Evolutionary conservation across 2,113 vertebrate species (phyloP), one percentile per base, ranked within the genome.

Genomic region (Coturnix japonica): DNA sequence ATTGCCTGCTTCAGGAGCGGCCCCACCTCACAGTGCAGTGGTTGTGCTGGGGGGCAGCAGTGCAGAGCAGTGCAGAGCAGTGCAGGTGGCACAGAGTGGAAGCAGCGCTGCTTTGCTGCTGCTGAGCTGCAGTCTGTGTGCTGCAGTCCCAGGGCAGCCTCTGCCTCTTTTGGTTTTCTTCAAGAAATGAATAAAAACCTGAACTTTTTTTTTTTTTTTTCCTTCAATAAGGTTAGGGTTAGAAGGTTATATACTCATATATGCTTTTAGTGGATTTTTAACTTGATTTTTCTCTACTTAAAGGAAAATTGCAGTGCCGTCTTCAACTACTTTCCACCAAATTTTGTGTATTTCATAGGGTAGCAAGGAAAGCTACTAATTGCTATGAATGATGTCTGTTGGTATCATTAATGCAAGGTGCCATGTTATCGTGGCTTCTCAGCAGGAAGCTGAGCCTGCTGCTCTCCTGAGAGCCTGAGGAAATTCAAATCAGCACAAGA

Each of bases 301-400:
- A 94, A 87, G 91, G 94, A 93, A 91, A 95, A 83, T 89, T 92
- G 69, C 91, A 86, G 90, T 96, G 93, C 67, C 49, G 33, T 49
- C 56, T 61, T 93, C 57, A 87, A 33, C 17, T 26, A 6, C 46
- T 70, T 43, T 33, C 56, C 16, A 2, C 53, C 65, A 11, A 28
- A 73, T 76, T 41, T 74, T 8, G 11, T 71, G 7, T 81, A 43
- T 54, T 90, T 26, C 75, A 28, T 7, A 67, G 72, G 56, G 44
- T 69, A 73, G 82, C 85, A 83, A 81, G 77, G 33, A 31, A 47
- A 81, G 81, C 61, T 41, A 11, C 89, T 66, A 77, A 85, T 75
- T 91, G 90, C 90, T 95, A 83, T 83, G 90, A 95, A 85, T 73
- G 28, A 53, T 47, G 75, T 57, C 86, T 47, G 75, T 57, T 87